Conservation (phyloP, 1,140 invertebrate species). For the Cotesia chilonis region DNA sequence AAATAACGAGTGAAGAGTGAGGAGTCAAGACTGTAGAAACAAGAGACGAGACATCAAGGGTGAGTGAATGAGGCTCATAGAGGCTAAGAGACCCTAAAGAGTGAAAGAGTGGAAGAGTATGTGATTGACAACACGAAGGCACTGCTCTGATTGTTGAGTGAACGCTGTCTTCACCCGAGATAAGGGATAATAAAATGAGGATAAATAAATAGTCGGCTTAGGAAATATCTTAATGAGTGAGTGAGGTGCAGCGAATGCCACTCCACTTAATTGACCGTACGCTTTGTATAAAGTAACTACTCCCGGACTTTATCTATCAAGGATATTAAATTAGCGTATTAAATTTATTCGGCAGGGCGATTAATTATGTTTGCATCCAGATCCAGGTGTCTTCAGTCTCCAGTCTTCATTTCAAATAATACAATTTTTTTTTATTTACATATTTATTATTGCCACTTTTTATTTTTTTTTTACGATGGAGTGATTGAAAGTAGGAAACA, state of each 20-base stretch:
- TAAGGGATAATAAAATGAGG: slow-evolving; percentile 52
- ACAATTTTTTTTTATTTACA: no score
- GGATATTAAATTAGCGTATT: no score
- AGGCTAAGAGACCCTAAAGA: slow-evolving; percentile 44
- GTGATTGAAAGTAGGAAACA: slow-evolving; percentile 35
- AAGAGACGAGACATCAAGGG: no score
- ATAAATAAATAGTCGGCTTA: slow-evolving; percentile 30
- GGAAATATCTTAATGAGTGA: slow-evolving; percentile 67
- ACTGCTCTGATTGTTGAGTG: slow-evolving; percentile 62
- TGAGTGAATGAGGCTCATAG: no score
- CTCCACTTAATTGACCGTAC: not conserved
- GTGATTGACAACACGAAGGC: slow-evolving; percentile 63
- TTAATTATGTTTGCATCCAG: no score
- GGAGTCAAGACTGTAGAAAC: slow-evolving; percentile 40
- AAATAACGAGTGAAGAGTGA: slow-evolving; percentile 38
- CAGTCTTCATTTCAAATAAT: no score
- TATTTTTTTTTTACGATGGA: slow-evolving; percentile 21
- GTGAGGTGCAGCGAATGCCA: slow-evolving; percentile 29
- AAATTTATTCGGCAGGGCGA: no score
- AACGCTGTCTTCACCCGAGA: slow-evolving; percentile 62
- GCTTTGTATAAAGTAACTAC: no score
- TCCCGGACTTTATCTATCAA: no score
- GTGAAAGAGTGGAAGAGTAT: slow-evolving; percentile 36
- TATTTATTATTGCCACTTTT: no score
- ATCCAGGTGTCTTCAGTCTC: slow-evolving; percentile 1